Evolutionary conservation across 2,113 vertebrate genomes (phyloP), one percentile per base, ranked within the genome.

Genomic region (Oryzias celebensis): DNA sequence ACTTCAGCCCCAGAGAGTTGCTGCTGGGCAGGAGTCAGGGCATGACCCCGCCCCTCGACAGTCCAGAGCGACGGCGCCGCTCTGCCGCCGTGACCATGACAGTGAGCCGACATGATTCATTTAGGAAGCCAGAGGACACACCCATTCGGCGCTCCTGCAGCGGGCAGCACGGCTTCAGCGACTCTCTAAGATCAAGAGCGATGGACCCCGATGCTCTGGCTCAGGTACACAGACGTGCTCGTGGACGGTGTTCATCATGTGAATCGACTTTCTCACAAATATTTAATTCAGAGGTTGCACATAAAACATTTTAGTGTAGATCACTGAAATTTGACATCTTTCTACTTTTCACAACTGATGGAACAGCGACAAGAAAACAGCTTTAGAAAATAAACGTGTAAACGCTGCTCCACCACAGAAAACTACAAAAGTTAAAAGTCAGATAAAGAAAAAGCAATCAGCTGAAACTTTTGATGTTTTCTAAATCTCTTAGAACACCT

Each of bases 201-300:
- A 87, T 96, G 82, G 96, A 99, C 75, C 92, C 94, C 1, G 95
- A 98, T 65, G 90, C 93, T 0, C 94, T 98, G 81, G 94, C 96
- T 85, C 95, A 98, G 96, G 96, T 89, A 69, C 43, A 14, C 28
- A 6, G 2, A n/a, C 24, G 42, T 18, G 23, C 26, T 13, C 4
- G 17, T n/a, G 17, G 47, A 18, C 20, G 15, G 49, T 14, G 49
- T 24, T 28, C 5, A 12, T 3, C 36, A 12, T 10, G 36, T 36
- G 36, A 10, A 10, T 36, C 31, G 31, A 36, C 31, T 36, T 36
- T 36, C 31, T 36, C 26, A 28, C 26, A 28, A 28, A 28, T 4
- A 28, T 28, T 28, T 28, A 5, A 28, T 28, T 28, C 7, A 28
- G 26, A 28, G 26, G 7, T 5, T 28, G 26, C 20, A 20, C 20